Evolutionary conservation across 2,113 vertebrate species (phyloP).

Genomic region (Recurvirostra avosetta): DNA sequence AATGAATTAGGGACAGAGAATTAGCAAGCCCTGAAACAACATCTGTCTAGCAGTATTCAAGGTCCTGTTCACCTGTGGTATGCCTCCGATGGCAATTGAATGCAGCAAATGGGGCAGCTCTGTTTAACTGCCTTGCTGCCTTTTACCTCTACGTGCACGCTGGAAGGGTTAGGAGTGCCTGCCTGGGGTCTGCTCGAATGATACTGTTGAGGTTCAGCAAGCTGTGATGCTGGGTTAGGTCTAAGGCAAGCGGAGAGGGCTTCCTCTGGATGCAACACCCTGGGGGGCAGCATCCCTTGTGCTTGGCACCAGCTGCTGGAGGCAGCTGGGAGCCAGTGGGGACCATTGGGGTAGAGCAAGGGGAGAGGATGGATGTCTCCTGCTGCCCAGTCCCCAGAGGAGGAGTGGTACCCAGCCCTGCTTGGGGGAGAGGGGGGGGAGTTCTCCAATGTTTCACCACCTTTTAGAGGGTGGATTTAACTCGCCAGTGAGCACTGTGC

Average conservation of each 20-base stretch:
- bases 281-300: too few species aligned
- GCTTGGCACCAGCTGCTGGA: not conserved
- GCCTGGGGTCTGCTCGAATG: not conserved
- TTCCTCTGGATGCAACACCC: not conserved
- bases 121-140: not conserved
- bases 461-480: not conserved
- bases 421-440: rapidly evolving
- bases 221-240: rapidly evolving
- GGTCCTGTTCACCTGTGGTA: not conserved
- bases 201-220: not conserved
- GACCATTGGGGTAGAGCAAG: not conserved
- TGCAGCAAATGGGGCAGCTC: not conserved
- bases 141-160: not conserved
- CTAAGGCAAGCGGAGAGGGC: not conserved
- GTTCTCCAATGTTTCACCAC: not conserved
- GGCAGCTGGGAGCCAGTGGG: not conserved
- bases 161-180: not conserved
- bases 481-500: not conserved
- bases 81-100: not conserved
- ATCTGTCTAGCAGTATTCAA: not conserved
- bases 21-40: not conserved
- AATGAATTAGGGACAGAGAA: constrained; percentile 15
- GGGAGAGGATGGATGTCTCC: not conserved
- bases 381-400: rapidly evolving
- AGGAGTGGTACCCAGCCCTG: not conserved